Percentiles rank a stretch among this genome's conserved stretches.
Evolutionary conservation across 2,113 vertebrate genomes (phyloP).

Genomic region (Cyprinodon tularosa): DNA sequence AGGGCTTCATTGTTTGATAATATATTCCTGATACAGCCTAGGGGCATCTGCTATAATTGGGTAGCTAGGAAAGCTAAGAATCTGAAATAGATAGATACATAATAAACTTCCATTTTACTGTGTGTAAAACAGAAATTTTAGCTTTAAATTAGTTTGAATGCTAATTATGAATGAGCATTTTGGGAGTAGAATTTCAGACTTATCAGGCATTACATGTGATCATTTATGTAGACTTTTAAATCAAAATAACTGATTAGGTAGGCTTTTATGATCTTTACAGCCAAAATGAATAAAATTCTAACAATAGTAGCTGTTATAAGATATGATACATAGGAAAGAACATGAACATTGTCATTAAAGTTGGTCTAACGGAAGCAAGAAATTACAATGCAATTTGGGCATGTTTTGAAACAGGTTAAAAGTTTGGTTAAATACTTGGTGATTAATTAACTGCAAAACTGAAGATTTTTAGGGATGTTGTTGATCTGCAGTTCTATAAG

Average conservation of each 20-base stretch:
- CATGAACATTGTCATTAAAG: too few relatives aligned
- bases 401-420: neutral
- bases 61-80: conserved; percentile 5
- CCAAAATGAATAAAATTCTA: too few relatives aligned
- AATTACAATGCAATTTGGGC: too few relatives aligned
- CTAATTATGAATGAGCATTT: neutral
- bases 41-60: conserved; percentile 15
- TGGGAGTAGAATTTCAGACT: neutral
- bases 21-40: conserved; percentile 14
- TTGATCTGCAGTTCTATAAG: too few relatives aligned
- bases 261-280: too few relatives aligned
- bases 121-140: neutral
- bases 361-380: too few relatives aligned
- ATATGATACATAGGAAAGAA: too few relatives aligned
- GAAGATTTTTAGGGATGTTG: too few relatives aligned
- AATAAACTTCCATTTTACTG: neutral
- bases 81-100: neutral
- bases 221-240: neutral
- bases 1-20: conserved; percentile 23
- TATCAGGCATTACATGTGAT: neutral
- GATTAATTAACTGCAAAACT: neutral
- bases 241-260: too few relatives aligned
- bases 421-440: neutral
- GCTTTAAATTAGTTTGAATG: neutral
- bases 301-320: too few relatives aligned